Percentiles rank a stretch among this genome's conserved stretches.
These are phyloP conservation scores for Caenorhabditis briggsae DNA, from an alignment of 1,140 invertebrate species.

Conservation along the genomic window DNA sequence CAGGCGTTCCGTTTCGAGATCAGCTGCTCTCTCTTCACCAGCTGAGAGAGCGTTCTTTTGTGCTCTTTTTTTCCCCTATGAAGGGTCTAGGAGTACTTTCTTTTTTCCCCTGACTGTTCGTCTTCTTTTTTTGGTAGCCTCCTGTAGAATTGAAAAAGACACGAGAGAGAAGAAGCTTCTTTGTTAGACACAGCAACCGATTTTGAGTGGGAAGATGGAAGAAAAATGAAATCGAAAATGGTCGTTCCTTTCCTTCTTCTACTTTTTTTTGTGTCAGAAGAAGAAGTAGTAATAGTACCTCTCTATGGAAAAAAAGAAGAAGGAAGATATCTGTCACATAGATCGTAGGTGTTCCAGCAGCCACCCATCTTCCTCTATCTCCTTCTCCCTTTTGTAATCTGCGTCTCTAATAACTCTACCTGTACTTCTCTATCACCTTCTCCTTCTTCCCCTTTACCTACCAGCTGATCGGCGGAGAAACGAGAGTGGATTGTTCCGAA, in stretches of 20 bases:
- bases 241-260: neutral
- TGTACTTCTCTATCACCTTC: neutral
- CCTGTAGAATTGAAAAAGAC: slow-evolving; percentile 11
- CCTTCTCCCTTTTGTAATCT: neutral
- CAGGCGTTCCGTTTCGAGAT: neutral
- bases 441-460: slow-evolving; percentile 9
- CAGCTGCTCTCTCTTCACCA: slow-evolving; percentile 13
- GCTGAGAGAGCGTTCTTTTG: slow-evolving; percentile 1
- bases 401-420: too few species aligned
- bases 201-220: slow-evolving; percentile 14
- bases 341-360: slow-evolving; percentile 30
- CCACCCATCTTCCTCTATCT: neutral
- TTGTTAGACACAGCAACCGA: neutral
- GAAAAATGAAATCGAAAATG: slow-evolving; percentile 3
- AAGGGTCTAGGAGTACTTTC: neutral
- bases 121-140: neutral
- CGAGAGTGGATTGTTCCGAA: neutral
- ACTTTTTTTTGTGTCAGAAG: neutral
- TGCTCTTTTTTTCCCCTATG: slow-evolving; percentile 33
- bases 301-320: neutral
- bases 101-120: neutral
- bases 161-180: neutral
- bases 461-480: slow-evolving; percentile 27
- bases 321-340: slow-evolving; percentile 35
- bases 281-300: neutral